Evolutionary conservation across 2,888 invertebrate genomes (phyloP).

Genomic region (Magallana nippona): DNA sequence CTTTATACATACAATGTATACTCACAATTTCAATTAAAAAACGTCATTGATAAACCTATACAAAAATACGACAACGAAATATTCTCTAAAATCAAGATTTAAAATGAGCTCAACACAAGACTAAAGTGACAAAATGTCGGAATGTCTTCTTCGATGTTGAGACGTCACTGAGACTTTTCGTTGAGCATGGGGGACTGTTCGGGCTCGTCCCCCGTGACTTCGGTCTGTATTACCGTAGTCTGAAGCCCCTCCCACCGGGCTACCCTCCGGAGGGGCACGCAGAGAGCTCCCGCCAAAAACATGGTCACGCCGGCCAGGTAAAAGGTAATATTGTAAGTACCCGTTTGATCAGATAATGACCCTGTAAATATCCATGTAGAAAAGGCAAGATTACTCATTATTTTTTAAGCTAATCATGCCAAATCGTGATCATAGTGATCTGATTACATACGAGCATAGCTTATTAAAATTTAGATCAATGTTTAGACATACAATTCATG

Average conservation of each 20-base stretch:
- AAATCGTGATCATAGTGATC: no score
- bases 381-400: no score
- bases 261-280: constrained; percentile 80
- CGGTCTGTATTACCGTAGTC: not conserved
- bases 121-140: not conserved
- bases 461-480: no score
- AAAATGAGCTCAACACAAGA: not conserved
- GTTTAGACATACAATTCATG: no score
- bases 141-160: not conserved
- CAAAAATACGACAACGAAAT: no score
- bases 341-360: constrained; percentile 92
- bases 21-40: no score
- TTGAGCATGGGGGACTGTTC: constrained; percentile 30
- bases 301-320: constrained; percentile 94
- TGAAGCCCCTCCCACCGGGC: constrained; percentile 65
- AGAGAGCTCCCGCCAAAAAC: constrained; percentile 91
- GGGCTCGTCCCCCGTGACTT: not conserved
- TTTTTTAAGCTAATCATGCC: no score
- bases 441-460: no score
- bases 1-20: no score
- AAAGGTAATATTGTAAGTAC: constrained; percentile 93
- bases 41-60: no score
- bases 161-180: not conserved
- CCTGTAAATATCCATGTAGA: constrained; percentile 84
- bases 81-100: no score